A percentile compares a stretch with the other conserved stretches of the same genome.
Conservation (phyloP, 2,113 vertebrate species). For the pig (Sus scrofa) region T2T-Sscrofa CM000820.6:139065501-139066000, state of each 20-base stretch:
- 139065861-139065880: not conserved
- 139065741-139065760: not conserved
- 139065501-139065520: not conserved
- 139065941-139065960: not conserved
- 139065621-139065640: not conserved
- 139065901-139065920: not conserved
- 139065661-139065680: not conserved
- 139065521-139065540: not conserved
- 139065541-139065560: not conserved
- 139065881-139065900: not conserved
- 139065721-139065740: not conserved
- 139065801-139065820: not conserved
- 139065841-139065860: not conserved
- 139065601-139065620: not conserved
- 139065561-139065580: not conserved
- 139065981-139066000: not conserved
- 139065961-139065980: not conserved
- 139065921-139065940: constrained; percentile 27
- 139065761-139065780: not conserved
- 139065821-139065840: not conserved
- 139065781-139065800: constrained; percentile 29
- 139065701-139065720: not conserved
- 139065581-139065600: not conserved
- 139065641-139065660: not conserved
- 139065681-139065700: not conserved